These are phyloP conservation scores for Epinephelus moara DNA, from an alignment of 2,113 vertebrate genomes.

Conservation along the genomic window DNA sequence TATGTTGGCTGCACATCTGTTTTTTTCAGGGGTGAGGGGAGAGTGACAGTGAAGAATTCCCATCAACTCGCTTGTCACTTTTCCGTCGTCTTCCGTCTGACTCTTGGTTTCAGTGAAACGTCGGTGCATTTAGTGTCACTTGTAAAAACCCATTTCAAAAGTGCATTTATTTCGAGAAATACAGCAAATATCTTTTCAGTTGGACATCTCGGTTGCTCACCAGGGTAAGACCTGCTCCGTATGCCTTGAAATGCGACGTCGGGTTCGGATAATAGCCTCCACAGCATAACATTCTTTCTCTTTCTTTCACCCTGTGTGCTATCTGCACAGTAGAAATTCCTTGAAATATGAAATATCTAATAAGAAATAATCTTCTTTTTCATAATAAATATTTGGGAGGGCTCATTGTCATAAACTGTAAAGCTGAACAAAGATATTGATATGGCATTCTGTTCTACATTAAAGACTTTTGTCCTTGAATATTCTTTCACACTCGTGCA, in stretches of 20 bases:
- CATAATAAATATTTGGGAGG: slow-evolving; percentile 68
- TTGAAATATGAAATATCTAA: slow-evolving; percentile 52
- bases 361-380: slow-evolving; percentile 55
- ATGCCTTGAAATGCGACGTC: slow-evolving; percentile 49
- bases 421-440: slow-evolving; percentile 69
- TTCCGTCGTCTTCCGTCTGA: slow-evolving; percentile 63
- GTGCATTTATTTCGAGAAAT: slow-evolving; percentile 71
- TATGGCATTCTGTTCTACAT: slow-evolving; percentile 72
- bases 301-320: slow-evolving; percentile 11
- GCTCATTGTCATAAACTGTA: slow-evolving; percentile 63
- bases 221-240: slow-evolving; percentile 36
- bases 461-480: slow-evolving; percentile 80
- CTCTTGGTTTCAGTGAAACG: slow-evolving; percentile 69
- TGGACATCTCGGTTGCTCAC: slow-evolving; percentile 55
- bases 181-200: slow-evolving; percentile 56
- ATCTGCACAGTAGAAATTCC: slow-evolving; percentile 45
- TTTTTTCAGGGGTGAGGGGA: slow-evolving; percentile 58
- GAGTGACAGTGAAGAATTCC: slow-evolving; percentile 81
- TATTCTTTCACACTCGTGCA: slow-evolving; percentile 73
- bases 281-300: slow-evolving; percentile 33
- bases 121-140: slow-evolving; percentile 75
- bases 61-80: slow-evolving; percentile 81
- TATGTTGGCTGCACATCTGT: slow-evolving; percentile 67
- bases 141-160: slow-evolving; percentile 69
- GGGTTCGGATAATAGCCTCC: slow-evolving; percentile 53